These are phyloP conservation scores for Pseudopipra pipra DNA, from an alignment of 2,113 vertebrate genomes.

Conservation along the genomic window DNA sequence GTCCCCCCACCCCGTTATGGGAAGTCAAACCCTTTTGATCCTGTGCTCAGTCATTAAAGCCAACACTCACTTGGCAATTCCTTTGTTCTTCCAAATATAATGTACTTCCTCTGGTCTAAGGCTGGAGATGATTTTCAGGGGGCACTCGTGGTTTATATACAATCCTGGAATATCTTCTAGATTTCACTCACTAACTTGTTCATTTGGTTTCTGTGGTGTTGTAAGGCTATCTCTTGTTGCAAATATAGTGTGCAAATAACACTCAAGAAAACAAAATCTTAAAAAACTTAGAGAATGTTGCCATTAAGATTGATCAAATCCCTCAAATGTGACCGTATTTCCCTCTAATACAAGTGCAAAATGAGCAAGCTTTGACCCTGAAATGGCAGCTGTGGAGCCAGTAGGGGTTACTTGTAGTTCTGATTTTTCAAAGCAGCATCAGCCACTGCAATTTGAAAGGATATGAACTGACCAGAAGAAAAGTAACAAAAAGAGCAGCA, in stretches of 20 bases:
- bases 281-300: not conserved
- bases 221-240: not conserved
- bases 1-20: accelerated
- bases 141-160: not conserved
- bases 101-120: not conserved
- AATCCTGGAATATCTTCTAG: not conserved
- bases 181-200: not conserved
- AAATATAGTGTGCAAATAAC: not conserved
- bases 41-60: not conserved
- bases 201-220: not conserved
- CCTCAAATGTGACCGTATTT: not conserved
- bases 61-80: not conserved
- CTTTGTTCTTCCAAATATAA: not conserved
- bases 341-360: not conserved
- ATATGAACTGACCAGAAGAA: not conserved
- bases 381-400: not conserved
- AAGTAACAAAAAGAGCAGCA: not conserved
- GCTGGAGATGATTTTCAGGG: not conserved
- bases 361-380: not conserved
- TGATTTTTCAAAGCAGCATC: not conserved
- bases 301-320: not conserved
- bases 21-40: not conserved
- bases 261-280: not conserved
- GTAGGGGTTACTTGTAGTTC: not conserved
- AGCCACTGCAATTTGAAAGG: not conserved